Conservation (phyloP, 2,888 invertebrate genomes). For the Aleiodes alternator region DNA sequence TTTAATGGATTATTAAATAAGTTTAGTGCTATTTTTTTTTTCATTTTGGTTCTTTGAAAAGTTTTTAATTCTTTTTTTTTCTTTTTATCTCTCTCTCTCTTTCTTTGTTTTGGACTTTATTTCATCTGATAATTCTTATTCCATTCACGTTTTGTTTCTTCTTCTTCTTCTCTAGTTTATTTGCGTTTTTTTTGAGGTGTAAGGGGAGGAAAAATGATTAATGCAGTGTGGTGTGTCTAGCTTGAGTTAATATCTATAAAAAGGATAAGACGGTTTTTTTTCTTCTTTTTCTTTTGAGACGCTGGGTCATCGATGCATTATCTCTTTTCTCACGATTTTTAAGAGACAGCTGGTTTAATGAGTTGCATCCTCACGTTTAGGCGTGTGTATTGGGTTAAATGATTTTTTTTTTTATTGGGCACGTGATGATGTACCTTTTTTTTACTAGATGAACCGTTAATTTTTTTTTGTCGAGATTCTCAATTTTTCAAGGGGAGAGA, state of each 20-base stretch:
- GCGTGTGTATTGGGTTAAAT: constrained; percentile 34
- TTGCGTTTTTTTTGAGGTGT: constrained; percentile 6
- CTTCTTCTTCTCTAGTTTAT: neutral
- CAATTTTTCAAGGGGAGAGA: constrained; percentile 48
- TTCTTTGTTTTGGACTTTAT: neutral
- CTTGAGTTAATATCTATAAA: constrained; percentile 53
- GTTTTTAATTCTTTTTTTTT: neutral
- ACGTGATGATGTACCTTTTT: constrained; percentile 66
- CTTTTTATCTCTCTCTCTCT: neutral
- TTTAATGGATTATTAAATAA: constrained; percentile 26
- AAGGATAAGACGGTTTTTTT: neutral
- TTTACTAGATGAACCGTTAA: too few species aligned
- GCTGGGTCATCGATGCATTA: constrained; percentile 41
- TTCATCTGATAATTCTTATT: constrained; percentile 27
- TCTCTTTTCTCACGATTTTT: constrained; percentile 59
- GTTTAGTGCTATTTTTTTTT: constrained; percentile 4
- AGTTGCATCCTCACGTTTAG: constrained; percentile 74
- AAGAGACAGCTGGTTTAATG: constrained; percentile 74
- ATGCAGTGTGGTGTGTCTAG: constrained; percentile 41
- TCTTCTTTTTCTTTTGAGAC: neutral
- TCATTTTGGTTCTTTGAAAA: neutral
- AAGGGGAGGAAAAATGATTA: constrained; percentile 21
- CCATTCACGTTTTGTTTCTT: constrained; percentile 26
- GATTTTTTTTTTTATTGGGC: constrained; percentile 33
- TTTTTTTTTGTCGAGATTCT: neutral